phyloP scores from a whole-genome alignment of 2,113 vertebrate species.

The Mionectes macconnelli region DNA sequence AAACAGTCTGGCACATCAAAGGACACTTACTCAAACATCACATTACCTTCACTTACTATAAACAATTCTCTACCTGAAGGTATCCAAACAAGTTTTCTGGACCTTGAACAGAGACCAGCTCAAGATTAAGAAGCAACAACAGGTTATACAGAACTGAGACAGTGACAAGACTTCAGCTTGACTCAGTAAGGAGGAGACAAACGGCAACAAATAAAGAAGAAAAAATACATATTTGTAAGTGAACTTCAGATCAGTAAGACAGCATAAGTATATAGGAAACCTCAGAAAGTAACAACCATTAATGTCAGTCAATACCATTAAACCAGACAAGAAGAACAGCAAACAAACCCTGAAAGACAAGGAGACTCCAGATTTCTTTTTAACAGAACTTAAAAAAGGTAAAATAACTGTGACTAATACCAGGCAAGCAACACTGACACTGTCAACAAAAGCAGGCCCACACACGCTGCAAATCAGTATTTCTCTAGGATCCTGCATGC shows the following conservation, averaged over 20 bases:
- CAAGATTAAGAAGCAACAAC: background rate
- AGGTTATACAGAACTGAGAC: background rate
- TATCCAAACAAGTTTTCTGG: background rate
- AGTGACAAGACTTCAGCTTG: background rate
- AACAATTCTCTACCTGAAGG: background rate
- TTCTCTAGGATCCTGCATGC: background rate
- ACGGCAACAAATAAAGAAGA: background rate
- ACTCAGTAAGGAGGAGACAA: background rate
- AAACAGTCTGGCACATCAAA: background rate
- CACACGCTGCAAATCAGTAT: background rate
- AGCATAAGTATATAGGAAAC: background rate
- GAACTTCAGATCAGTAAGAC: background rate
- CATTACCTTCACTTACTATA: background rate
- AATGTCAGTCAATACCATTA: background rate
- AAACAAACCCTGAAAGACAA: background rate
- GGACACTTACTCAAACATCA: background rate
- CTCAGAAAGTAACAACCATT: background rate
- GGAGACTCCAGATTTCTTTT: background rate
- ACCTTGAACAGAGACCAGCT: background rate
- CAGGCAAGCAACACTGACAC: background rate
- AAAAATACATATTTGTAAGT: background rate
- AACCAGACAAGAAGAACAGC: background rate
- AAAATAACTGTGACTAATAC: background rate
- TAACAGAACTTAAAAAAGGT: background rate
- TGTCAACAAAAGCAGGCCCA: background rate